Evolutionary conservation across 1,140 invertebrate genomes (phyloP).

Genomic region (Triops longicaudatus): DNA sequence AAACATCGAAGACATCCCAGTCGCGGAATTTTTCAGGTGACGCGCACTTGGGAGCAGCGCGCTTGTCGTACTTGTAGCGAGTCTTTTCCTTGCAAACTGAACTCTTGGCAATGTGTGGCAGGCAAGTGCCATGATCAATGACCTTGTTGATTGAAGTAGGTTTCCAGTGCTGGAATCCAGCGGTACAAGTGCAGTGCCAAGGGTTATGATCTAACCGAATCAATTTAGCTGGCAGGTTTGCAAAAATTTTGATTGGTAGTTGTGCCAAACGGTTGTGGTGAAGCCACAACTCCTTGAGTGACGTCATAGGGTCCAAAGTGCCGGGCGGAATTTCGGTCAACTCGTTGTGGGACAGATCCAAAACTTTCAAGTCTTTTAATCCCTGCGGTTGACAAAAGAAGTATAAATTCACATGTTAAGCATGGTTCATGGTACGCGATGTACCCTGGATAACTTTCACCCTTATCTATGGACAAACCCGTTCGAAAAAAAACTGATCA

Average conservation of each 20-base stretch:
- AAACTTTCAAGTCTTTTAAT: slow-evolving; percentile 38
- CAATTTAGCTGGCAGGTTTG: slow-evolving; percentile 44
- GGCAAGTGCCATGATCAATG: slow-evolving; percentile 27
- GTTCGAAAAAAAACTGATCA: no score
- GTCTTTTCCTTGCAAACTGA: slow-evolving; percentile 19
- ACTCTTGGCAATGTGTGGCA: slow-evolving; percentile 10
- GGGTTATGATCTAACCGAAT: slow-evolving; percentile 54
- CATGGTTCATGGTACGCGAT: neutral
- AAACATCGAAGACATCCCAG: slow-evolving; percentile 51
- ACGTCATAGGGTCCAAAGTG: slow-evolving; percentile 51
- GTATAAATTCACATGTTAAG: neutral
- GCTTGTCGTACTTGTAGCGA: slow-evolving; percentile 42
- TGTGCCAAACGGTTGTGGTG: slow-evolving; percentile 50
- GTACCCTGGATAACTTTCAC: no score
- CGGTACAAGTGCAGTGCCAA: slow-evolving; percentile 56
- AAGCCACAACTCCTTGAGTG: slow-evolving; percentile 51
- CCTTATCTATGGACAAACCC: no score
- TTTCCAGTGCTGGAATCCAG: slow-evolving; percentile 51
- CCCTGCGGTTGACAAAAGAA: neutral
- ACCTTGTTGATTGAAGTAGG: slow-evolving; percentile 42
- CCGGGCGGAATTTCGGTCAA: slow-evolving; percentile 50
- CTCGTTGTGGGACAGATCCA: slow-evolving; percentile 56
- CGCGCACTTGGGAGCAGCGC: slow-evolving; percentile 51
- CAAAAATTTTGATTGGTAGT: slow-evolving; percentile 50
- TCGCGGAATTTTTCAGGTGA: slow-evolving; percentile 49